A percentile compares a stretch with the other conserved stretches of the same genome.
Evolutionary conservation across 2,797 vertebrate species (phyloP).

Genomic region (Muscicapa comitata): DNA sequence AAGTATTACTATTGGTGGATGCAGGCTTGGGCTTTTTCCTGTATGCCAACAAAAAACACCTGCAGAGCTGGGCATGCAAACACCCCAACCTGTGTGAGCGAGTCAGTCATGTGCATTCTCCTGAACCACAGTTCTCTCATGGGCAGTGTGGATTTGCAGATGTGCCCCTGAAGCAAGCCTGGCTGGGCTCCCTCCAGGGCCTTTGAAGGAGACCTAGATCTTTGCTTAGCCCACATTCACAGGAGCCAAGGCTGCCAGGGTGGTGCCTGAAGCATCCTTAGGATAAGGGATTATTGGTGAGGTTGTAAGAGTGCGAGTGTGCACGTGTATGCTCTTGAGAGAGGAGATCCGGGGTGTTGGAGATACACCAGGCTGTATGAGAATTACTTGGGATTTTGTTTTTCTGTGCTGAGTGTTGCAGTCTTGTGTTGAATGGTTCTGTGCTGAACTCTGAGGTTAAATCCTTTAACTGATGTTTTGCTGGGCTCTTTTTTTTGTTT

Average conservation of each 20-base stretch:
- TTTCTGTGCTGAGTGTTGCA: not conserved
- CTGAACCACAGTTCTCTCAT: not conserved
- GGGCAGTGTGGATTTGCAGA: not conserved
- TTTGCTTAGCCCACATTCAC: not conserved
- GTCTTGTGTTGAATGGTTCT: not conserved
- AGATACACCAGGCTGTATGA: not conserved
- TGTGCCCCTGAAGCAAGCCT: not conserved
- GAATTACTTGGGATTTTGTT: not conserved
- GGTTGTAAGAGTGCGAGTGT: rapidly evolving
- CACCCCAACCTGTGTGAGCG: not conserved
- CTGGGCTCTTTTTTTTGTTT: not conserved
- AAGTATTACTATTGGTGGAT: not conserved
- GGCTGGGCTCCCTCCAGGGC: not conserved
- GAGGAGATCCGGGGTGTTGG: not conserved
- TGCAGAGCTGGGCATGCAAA: not conserved
- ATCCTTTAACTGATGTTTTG: not conserved
- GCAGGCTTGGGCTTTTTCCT: not conserved
- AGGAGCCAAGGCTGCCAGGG: not conserved
- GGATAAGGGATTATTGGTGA: not conserved
- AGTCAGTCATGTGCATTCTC: not conserved
- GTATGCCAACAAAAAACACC: not conserved
- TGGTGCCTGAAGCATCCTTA: not conserved
- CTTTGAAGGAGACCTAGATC: not conserved
- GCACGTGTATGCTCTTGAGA: not conserved
- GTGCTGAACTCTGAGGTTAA: not conserved